A percentile compares a stretch with the other conserved stretches of the same genome.
phyloP scores from a whole-genome alignment of 2,797 vertebrate genomes.

The Leucoraja ocellata region DNA sequence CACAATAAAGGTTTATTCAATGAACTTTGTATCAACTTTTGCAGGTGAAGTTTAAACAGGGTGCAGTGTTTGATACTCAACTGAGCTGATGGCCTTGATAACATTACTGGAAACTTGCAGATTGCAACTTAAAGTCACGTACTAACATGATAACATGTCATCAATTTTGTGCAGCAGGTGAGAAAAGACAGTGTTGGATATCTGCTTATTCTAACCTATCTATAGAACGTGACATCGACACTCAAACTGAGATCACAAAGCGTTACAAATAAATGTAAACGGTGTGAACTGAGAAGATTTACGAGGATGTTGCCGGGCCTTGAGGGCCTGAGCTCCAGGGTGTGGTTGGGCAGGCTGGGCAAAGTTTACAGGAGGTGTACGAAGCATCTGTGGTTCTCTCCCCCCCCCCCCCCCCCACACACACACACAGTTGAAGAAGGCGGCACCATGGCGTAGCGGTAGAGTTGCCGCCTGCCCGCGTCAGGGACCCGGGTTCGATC shows the following conservation, averaged over 20 bases:
- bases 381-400: too few relatives aligned
- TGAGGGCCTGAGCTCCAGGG: too few relatives aligned
- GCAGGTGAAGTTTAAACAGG: background rate
- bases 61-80: background rate
- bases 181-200: background rate
- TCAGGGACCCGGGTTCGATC: too few relatives aligned
- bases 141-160: background rate
- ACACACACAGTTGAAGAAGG: too few relatives aligned
- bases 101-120: background rate
- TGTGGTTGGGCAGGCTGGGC: too few relatives aligned
- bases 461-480: too few relatives aligned
- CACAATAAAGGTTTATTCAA: background rate
- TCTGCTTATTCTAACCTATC: background rate
- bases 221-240: background rate
- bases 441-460: too few relatives aligned
- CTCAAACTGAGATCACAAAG: background rate
- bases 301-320: too few relatives aligned
- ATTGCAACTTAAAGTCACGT: background rate
- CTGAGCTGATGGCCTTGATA: slow-evolving; percentile 24
- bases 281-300: too few relatives aligned
- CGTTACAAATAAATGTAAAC: background rate
- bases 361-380: too few relatives aligned
- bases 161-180: background rate
- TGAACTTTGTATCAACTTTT: background rate
- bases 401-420: too few relatives aligned